Base-by-base conservation (phyloP, 1,140 invertebrate species). In the Tetramorium alpestre region DNA sequence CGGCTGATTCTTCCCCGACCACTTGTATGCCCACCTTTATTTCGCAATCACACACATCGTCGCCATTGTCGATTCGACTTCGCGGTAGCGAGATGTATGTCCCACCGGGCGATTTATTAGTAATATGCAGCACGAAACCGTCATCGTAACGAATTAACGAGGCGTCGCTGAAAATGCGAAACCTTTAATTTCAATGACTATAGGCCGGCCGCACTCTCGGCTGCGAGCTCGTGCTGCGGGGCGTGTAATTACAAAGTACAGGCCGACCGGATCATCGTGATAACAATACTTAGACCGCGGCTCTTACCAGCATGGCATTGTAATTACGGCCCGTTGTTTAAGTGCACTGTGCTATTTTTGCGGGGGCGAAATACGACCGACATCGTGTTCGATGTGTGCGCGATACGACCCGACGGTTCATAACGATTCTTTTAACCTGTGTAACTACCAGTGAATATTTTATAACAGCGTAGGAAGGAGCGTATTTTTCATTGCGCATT, bases 171-270 rank as follows among this genome's bases (percentile, higher is more conserved):
- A 75, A 84, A 82, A 73, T 73, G 78, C 85, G 65, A 82, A 87
- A 72, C 78, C 25, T 85, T 84, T 65, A 72, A 87, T 62, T 73
- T 67, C 47, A 28, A 77, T 77, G 82, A 77, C 72, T 65, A 54
- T 54, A 76, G 72, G 28, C 28, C 38, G 38, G 16, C 49, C 38
- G 49, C 28, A 41, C 67, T 72, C 28, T 33, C 76, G 76, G 64
- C 76, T 41, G 64, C 44, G 44, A 33, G 78, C 67, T 49, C 51
- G 69, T 49, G 76, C 41, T 11, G 60, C 49, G 41, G 54, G 51
- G 77, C 25, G 67, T 82, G 80, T 87, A 87, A 87, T 87, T 87
- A 87, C 47, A 44, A 84, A 84, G 67, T 84, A 65, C n/a, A 72
- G 33, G 65, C 51, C 28, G 47, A 25, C 33, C 77, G 85, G 85